Evolutionary conservation across 2,888 invertebrate species (phyloP), one percentile per base, ranked within the genome.

Genomic region (Barypeithes pellucidus): DNA sequence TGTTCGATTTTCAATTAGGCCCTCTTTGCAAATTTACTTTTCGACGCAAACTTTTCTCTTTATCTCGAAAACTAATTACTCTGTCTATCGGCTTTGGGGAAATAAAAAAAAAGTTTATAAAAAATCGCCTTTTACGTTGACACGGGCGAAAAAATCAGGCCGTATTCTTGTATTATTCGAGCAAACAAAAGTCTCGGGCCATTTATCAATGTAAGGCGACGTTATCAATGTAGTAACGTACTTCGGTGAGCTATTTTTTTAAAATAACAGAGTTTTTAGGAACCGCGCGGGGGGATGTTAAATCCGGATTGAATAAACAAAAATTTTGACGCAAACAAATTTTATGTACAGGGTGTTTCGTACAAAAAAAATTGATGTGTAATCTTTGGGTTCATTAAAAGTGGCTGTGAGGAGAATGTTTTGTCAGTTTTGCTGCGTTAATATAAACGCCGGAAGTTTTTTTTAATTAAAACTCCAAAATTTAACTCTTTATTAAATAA

Each of bases 1-100:
- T 66, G 73, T 73, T 73, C 73, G 73, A 73, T 73, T 73, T 73
- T 73, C 73, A 73, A 73, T 73, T 73, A 73, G 69, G 60, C 63
- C 69, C 60, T 60, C 66, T 69, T 73, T 73, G 73, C 73, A 73
- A 73, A 73, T 73, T 73, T 73, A 73, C 73, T 73, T 73, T 73
- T 73, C 73, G 69, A 65, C 69, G 60, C 16, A 73, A 69, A 73
- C 22, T 73, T 73, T 73, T 66, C 69, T 69, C 73, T 73, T 69
- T 69, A 73, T 73, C 73, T 66, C 63, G 73, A 66, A 73, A 73
- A 73, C 73, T 73, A 73, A 73, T 73, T 73, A 73, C 73, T 60
- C 67, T 54, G 50, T 67, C 73, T 73, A 69, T 73, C 73, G 60
- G 60, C 65, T 59, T 73, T 69, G 54, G 66, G 39, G 60, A 36